A percentile compares a stretch with the other conserved stretches of the same genome.
Conservation (phyloP, 2,113 vertebrate genomes). For the Varanus komodoensis region DNA sequence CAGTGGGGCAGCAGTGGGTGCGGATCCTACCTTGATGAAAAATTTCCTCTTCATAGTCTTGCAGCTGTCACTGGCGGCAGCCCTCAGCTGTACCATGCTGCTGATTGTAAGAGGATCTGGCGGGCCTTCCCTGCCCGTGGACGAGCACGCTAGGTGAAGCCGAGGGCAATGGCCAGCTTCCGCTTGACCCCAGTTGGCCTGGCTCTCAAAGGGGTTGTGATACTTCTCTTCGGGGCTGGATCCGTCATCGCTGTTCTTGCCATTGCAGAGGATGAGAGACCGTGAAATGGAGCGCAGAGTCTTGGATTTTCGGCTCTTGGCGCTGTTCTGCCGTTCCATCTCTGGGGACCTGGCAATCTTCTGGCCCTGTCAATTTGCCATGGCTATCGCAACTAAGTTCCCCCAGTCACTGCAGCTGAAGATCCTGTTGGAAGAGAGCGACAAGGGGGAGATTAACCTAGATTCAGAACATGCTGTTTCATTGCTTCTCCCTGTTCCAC, state of each 20-base stretch:
- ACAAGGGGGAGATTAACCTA: constrained; percentile 24
- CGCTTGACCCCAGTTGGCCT: constrained; percentile 58
- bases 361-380: constrained; percentile 64
- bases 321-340: constrained; percentile 83
- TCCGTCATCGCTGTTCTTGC: constrained; percentile 83
- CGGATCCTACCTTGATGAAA: constrained; percentile 86
- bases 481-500: constrained; percentile 44
- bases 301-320: constrained; percentile 78
- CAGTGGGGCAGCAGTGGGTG: accelerated
- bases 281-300: constrained; percentile 89
- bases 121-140: constrained; percentile 54
- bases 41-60: constrained; percentile 76
- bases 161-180: constrained; percentile 62
- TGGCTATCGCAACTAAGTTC: constrained; percentile 48
- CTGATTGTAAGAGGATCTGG: constrained; percentile 59
- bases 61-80: constrained; percentile 62
- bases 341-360: constrained; percentile 74
- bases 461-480: constrained; percentile 50
- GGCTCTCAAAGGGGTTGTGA: constrained; percentile 62
- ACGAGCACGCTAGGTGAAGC: constrained; percentile 50
- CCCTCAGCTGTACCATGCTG: constrained; percentile 52
- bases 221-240: constrained; percentile 83
- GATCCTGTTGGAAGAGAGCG: constrained; percentile 65
- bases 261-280: constrained; percentile 89
- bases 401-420: constrained; percentile 49